phyloP scores from a whole-genome alignment of 2,888 invertebrate genomes.

The Eubasilissa splendida region DNA sequence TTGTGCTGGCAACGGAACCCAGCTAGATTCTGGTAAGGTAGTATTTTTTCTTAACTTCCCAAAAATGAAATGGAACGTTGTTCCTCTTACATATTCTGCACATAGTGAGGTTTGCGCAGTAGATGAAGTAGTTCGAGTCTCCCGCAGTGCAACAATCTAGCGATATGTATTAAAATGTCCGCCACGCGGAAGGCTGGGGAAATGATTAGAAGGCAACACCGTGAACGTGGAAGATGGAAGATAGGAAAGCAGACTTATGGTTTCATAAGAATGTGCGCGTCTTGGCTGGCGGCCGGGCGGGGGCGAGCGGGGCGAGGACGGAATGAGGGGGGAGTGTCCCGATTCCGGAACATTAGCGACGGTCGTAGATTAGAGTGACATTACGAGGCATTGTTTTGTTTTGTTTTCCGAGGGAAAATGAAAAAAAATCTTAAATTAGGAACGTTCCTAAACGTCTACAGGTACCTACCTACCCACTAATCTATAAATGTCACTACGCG shows the following conservation, averaged over 20 bases:
- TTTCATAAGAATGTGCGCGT: slow-evolving; percentile 1
- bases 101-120: too few relatives aligned
- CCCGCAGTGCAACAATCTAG: not conserved
- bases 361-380: slow-evolving; percentile 26
- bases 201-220: slow-evolving; percentile 11
- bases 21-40: too few relatives aligned
- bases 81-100: too few relatives aligned
- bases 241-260: slow-evolving; percentile 30
- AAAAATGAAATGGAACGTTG: too few relatives aligned
- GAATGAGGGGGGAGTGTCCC: slow-evolving; percentile 1
- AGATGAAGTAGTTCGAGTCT: too few relatives aligned
- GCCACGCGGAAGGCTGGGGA: not conserved
- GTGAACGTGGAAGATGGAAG: not conserved
- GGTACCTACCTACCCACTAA: too few relatives aligned
- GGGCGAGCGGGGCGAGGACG: too few relatives aligned
- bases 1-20: too few relatives aligned
- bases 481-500: too few relatives aligned
- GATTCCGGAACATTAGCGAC: slow-evolving; percentile 30
- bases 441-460: too few relatives aligned
- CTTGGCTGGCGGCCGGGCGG: not conserved
- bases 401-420: not conserved
- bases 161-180: slow-evolving; percentile 4
- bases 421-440: not conserved
- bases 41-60: too few relatives aligned
- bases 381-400: slow-evolving; percentile 28